These are phyloP conservation scores for Pedetes capensis DNA, from an alignment of 2,113 vertebrate species.

Conservation along the genomic window DNA sequence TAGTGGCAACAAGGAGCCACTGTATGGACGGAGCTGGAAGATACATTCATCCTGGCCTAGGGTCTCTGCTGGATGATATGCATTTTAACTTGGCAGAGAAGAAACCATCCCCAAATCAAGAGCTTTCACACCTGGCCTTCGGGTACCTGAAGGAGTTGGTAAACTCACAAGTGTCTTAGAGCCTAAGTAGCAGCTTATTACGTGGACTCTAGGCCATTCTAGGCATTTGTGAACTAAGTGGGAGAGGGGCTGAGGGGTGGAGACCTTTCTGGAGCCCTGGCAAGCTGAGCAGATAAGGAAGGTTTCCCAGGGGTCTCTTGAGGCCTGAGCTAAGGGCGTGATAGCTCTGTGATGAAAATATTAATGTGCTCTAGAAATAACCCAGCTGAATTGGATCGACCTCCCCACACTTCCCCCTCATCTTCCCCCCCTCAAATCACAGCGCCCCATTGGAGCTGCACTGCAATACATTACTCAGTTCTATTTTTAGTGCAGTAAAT, in stretches of 20 bases:
- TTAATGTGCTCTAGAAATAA: background rate
- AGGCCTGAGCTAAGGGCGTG: background rate
- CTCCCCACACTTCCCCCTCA: background rate
- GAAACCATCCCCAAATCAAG: background rate
- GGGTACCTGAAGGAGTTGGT: background rate
- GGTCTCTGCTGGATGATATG: background rate
- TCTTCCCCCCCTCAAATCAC: background rate
- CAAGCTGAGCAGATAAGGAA: background rate
- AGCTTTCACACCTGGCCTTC: background rate
- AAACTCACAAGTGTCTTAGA: background rate
- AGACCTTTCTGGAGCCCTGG: background rate
- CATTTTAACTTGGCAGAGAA: background rate
- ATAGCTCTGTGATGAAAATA: background rate
- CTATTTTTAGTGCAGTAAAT: conserved; percentile 57
- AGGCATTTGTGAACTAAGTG: background rate
- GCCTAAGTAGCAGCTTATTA: background rate
- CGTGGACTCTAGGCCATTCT: background rate
- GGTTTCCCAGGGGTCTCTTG: background rate
- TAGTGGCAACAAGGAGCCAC: background rate
- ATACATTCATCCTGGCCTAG: background rate
- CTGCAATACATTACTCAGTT: background rate
- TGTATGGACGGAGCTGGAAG: background rate
- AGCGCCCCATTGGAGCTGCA: background rate
- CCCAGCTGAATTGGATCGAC: background rate
- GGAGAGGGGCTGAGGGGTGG: background rate